Conservation (phyloP, 1,140 invertebrate species). For the Halesus radiatus region DNA sequence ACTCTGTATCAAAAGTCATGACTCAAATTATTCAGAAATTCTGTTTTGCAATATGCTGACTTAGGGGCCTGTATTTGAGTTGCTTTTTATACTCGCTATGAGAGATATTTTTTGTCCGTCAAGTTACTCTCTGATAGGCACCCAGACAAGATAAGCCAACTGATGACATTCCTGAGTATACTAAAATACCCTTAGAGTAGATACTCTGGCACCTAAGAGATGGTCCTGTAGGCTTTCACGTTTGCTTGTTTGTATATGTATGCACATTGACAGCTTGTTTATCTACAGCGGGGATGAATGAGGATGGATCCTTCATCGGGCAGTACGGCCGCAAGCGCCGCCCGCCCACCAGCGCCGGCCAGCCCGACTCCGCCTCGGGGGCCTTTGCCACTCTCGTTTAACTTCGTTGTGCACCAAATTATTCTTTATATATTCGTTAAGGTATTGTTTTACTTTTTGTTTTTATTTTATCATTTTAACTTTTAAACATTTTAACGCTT, state of each 20-base stretch:
- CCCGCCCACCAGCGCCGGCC: constrained; percentile 62
- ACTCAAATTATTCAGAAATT: no score
- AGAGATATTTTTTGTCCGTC: no score
- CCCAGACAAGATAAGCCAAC: no score
- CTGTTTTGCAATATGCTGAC: no score
- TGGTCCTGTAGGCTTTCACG: no score
- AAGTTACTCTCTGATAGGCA: no score
- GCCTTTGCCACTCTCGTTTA: constrained; percentile 85
- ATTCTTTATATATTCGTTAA: constrained; percentile 54
- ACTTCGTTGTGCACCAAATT: constrained; percentile 61
- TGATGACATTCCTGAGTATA: no score
- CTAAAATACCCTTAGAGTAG: no score
- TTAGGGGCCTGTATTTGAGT: no score
- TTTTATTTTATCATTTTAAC: constrained; percentile 53
- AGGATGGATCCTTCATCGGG: constrained; percentile 98
- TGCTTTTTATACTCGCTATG: no score
- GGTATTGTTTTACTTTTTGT: constrained; percentile 58
- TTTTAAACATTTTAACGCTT: not conserved
- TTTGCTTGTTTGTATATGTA: not conserved
- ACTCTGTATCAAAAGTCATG: no score
- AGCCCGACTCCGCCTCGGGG: constrained; percentile 81
- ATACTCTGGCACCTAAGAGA: no score
- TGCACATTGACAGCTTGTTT: not conserved
- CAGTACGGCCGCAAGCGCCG: constrained; percentile 88
- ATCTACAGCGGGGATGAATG: constrained; percentile 89